Base-by-base conservation (phyloP, 2,888 invertebrate species). In the Latrodectus elegans region DNA sequence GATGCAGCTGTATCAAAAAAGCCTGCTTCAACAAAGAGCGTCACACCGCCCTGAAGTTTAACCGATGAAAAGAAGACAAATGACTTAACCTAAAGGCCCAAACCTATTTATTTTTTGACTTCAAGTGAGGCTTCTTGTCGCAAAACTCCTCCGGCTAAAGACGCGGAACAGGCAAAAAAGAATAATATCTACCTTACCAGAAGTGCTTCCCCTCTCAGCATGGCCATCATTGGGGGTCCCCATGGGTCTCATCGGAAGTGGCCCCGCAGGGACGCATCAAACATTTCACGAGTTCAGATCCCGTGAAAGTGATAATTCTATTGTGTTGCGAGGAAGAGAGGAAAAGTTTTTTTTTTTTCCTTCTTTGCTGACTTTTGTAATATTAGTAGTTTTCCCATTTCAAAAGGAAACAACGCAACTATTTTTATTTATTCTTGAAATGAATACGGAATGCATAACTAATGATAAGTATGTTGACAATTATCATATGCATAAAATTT, bases 271-370 rank as follows among this genome's bases (percentile, higher is more conserved):
- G 81, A 74, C 53, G 72, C 81, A 81, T 81, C 74, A 81, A 81
- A 81, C 81, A 81, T 74, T 81, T 81, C 81, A 67, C 65, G 74
- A 65, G 72, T 38, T 15, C 55, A 70, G 71, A 65, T 74, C 81
- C 79, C 52, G 73, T 52, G 67, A 81, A 67, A 67, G 81, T 73
- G 81, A 81, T 81, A 81, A 81, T 81, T 81, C 67, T 72, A 81
- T 81, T 81, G 73, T 74, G 81, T 11, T 15, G 10, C 17, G 17
- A 49, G 67, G 68, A 11, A 26, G 67, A 38, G 51, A 9, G 52
- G 72, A 71, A 79, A 79, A 78, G 15, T 11, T 70, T 12, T 70
- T 38, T 70, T 77, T 67, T 52, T 68, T 51, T 67, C 52, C 15
- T 17, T 17, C 53, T 15, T 72, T 22, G 14, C 38, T 38, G 38